Base-by-base conservation (phyloP, 2,888 invertebrate genomes). In the Cephus spinipes region DNA sequence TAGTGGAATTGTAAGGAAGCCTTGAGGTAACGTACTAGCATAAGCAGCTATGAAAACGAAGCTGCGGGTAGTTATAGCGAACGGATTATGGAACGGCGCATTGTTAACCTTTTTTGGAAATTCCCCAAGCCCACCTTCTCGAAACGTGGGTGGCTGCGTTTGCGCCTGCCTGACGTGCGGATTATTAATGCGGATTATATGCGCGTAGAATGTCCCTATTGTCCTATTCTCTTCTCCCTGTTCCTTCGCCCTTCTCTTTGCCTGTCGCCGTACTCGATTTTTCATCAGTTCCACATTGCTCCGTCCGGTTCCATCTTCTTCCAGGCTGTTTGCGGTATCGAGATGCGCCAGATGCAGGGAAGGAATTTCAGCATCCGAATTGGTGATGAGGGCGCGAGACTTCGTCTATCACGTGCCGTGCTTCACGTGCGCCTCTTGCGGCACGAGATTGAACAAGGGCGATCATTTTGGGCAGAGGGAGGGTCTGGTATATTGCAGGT, bases 381-480 rank as follows among this genome's bases (percentile, higher is more conserved):
- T 98, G 89, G 97, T 98, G 88, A 98, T 98, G 98, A 92, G 97
- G 80, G 98, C 97, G 0, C 93, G 96, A 73, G 97, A 97, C 85
- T 93, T 96, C 87, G 96, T 98, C 80, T 98, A 96, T 92, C 98
- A 98, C 91, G 94, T 98, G 79, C 94, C 95, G 84, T 98, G 98
- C 92, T 98, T 98, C 93, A 95, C 96, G 68, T 98, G 98, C 91
- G 94, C 95, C 78, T 95, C 96, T 69, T 98, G 98, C 91, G 96
- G 96, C 75, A 94, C 95, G 69, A 94, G 95, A 76, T 93, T 98
- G 81, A 95, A 96, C 80, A 96, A 97, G 88, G 98, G 98, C 33
- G 98, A 98, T 89, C 96, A 97, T 86, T 98, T 98, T 91, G 98
- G 98, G 40, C 96, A 98, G 94, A 94, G 96, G 81, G 96, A 96